Evolutionary conservation across 2,113 vertebrate species (phyloP), one percentile per base, ranked within the genome.

Genomic region (Sterna hirundo): DNA sequence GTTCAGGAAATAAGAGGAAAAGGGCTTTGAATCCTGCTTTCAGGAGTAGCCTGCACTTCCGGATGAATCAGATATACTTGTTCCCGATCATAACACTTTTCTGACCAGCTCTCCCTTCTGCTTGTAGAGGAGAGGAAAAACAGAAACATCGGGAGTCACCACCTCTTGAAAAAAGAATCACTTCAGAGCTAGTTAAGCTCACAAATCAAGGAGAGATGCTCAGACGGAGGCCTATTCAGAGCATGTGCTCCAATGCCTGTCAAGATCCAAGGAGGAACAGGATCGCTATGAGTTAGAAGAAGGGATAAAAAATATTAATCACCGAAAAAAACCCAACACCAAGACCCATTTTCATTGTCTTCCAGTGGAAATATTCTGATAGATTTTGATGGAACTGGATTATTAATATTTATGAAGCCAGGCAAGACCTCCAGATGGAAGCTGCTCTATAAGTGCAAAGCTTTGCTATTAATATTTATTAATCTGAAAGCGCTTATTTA

Each of bases 391-490:
- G 81, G 81, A 93, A 86, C 49, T 58, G n/a, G 25, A 38, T 91
- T 81, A 42, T 94, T 95, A 97, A 95, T 95, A 97, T 96, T 96
- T 95, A 95, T 88, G 89, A 95, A 94, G n/a, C 5, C 14, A 83
- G 61, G 13, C 44, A 91, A 93, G 84, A 77, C 87, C 46, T 96
- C 66, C 84, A 93, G 84, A 91, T 93, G 81, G 94, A 96, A 94
- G 46, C 54, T 94, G 52, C 46, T 90, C 13, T 70, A 1, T 58
- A 89, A 94, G 86, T 77, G 92, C 40, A 91, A 94, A 91, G 34
- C 40, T 85, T 86, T 84, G 61, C 38, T 95, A 93, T 97, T 94
- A 94, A 93, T 94, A 96, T 95, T 96, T 95, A 97, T 96, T 96
- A 93, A 80, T 87, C 70, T 74, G 62, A 85, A 93, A 86, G 60